A percentile compares a stretch with the other conserved stretches of the same genome.
Evolutionary conservation across 1,140 invertebrate genomes (phyloP).

Genomic region (Nasonia giraulti): DNA sequence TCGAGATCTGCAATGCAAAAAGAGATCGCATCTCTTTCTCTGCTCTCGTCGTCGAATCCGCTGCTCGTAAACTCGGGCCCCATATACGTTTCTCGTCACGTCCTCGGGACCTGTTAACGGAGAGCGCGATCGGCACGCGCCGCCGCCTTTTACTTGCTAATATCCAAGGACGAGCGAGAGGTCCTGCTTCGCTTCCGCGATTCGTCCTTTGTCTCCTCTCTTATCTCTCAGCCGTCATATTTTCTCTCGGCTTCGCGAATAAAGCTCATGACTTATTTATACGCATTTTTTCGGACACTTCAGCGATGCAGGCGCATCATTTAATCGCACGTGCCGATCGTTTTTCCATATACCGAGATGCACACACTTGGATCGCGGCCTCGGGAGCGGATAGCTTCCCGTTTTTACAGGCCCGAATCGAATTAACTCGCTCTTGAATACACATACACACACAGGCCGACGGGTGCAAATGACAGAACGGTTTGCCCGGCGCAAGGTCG

Average conservation of each 20-base stretch:
- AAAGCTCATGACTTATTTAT: constrained; percentile 25
- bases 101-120: background rate
- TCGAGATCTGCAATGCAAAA: no score
- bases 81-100: background rate
- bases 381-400: background rate
- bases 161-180: background rate
- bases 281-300: no score
- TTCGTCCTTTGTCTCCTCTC: constrained; percentile 27
- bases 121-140: background rate
- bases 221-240: background rate
- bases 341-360: background rate
- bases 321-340: no score
- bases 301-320: no score
- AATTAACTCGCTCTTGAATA: no score
- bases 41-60: no score
- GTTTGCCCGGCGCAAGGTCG: constrained; percentile 28
- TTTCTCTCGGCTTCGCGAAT: background rate
- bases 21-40: no score
- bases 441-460: background rate
- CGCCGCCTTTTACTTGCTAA: constrained; percentile 24
- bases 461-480: background rate
- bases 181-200: constrained; percentile 23
- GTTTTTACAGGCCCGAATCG: background rate
- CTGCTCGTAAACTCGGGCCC: background rate
- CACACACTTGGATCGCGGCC: background rate